Base-by-base conservation (phyloP, 1,140 invertebrate species). In the Macrosteles quadrilineatus region DNA sequence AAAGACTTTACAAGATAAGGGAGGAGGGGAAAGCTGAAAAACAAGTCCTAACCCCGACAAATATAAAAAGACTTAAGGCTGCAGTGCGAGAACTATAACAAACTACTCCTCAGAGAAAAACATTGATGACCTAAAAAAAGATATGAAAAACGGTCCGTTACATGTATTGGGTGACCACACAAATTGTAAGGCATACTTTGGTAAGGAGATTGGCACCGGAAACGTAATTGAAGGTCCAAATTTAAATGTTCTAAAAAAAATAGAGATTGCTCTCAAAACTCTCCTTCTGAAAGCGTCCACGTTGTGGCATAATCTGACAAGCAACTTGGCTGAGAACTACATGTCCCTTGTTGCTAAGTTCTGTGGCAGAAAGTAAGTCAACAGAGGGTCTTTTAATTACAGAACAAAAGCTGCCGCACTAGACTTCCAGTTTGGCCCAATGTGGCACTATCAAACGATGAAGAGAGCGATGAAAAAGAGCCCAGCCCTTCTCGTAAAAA, bases 371-470 rank as follows among this genome's bases (percentile, higher is more conserved):
- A n/a, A n/a, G n/a, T n/a, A n/a, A n/a, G n/a, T n/a, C n/a, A n/a
- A 65, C 12, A 70, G 63, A 19, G 63, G 63, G 11, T 65, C 63
- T 1, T 32, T 65, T 31, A 65, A 31, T 3, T 65, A 32, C 63
- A 31, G 63, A 30, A 64, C 57, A 70, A 40, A 36, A 45, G 68
- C 55, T 64, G 68, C 68, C 14, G 68, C 68, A 45, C 43, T 69
- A n/a, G 68, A 69, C n/a, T 70, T 70, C 47, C 68, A 70, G 19
- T 70, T 43, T 19, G 59, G 68, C 25, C 68, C 43, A 43, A 43
- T 64, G 40, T 70, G 59, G 68, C 40, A 30, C 14, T 27, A 70
- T 65, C 12, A 65, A 64, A 65, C 68, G 19, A 64, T 62, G 68
- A 70, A 70, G 57, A 47, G 47, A 64, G 59, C 25, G 17, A 2